These are phyloP conservation scores for Bubalus kerabau DNA, from an alignment of 2,113 vertebrate species.

Conservation along the genomic window DNA sequence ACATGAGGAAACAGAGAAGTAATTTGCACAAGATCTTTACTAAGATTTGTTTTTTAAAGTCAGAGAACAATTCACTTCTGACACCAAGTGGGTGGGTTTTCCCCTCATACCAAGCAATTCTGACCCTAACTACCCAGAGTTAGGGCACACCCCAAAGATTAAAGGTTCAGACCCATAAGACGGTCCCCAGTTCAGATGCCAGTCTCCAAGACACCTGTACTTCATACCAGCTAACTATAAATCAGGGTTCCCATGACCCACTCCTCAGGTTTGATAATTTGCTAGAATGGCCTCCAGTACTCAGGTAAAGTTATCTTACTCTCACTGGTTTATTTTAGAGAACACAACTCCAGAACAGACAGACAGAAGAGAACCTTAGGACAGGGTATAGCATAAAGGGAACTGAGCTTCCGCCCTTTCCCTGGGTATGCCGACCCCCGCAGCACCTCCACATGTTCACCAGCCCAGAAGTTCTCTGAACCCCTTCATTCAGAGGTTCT, in stretches of 20 bases:
- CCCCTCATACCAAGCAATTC: neutral
- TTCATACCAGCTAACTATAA: neutral
- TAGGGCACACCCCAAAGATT: neutral
- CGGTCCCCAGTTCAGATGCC: neutral
- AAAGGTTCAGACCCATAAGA: neutral
- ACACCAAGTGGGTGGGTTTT: neutral
- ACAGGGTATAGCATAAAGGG: neutral
- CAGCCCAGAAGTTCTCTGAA: neutral
- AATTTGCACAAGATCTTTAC: neutral
- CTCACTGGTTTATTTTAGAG: neutral
- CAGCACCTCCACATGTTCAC: neutral
- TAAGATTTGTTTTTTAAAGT: neutral
- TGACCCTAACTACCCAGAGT: neutral
- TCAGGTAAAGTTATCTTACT: neutral
- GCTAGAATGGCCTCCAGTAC: neutral
- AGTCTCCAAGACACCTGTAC: neutral
- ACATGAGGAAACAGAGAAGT: neutral
- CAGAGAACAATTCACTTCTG: neutral
- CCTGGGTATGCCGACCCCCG: rapidly evolving
- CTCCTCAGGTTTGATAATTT: neutral
- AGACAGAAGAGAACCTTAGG: too few species aligned
- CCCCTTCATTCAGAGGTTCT: neutral
- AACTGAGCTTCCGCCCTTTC: neutral
- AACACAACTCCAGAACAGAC: neutral
- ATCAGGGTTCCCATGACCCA: neutral